These are phyloP conservation scores for Tympanuchus pallidicinctus DNA, from an alignment of 2,113 vertebrate genomes.

Conservation along the genomic window DNA sequence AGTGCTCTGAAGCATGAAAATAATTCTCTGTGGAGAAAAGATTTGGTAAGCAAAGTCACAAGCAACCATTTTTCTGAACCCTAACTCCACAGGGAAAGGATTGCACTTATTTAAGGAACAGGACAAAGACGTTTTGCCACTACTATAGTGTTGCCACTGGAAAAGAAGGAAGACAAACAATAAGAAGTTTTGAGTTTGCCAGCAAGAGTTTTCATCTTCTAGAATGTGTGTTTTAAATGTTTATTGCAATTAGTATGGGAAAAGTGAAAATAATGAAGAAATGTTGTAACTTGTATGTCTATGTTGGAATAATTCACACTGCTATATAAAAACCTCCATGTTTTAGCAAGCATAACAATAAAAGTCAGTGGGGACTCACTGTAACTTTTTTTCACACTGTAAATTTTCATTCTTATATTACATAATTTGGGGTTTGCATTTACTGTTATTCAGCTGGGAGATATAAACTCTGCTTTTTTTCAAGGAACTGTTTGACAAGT, in stretches of 20 bases:
- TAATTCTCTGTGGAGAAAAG: background rate
- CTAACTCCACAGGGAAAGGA: background rate
- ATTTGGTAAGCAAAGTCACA: background rate
- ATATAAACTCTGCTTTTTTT: background rate
- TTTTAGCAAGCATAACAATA: background rate
- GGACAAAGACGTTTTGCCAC: background rate
- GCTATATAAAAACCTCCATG: background rate
- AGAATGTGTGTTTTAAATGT: background rate
- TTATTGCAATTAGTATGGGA: background rate
- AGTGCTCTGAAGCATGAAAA: background rate
- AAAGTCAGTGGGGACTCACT: background rate
- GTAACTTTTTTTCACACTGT: background rate
- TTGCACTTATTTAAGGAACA: background rate
- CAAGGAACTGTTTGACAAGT: background rate
- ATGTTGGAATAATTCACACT: background rate
- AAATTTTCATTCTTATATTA: background rate
- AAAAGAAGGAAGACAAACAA: background rate
- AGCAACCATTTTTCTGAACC: background rate
- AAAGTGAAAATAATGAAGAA: background rate
- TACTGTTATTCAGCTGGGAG: background rate
- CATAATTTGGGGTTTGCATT: background rate
- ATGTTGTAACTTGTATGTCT: background rate
- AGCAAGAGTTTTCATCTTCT: rapidly evolving
- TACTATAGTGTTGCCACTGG: rapidly evolving
- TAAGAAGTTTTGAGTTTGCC: background rate